These are phyloP conservation scores for Myodes glareolus DNA, from an alignment of 2,113 vertebrate genomes.

Conservation along the genomic window DNA sequence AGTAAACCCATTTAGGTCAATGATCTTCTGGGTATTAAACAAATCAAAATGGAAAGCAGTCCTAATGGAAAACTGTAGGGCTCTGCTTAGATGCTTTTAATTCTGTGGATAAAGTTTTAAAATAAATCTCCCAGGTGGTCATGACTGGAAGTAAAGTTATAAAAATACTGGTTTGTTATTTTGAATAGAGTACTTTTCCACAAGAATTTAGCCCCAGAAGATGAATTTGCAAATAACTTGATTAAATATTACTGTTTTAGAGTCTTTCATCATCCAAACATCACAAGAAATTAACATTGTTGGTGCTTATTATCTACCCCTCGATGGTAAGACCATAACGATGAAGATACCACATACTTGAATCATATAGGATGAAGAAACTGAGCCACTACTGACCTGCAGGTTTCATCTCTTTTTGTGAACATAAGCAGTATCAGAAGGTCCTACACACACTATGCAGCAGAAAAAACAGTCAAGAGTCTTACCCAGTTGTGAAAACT, in stretches of 20 bases:
- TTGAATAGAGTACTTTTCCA: not conserved
- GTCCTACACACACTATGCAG: not conserved
- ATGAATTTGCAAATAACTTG: conserved; percentile 29
- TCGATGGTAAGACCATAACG: not conserved
- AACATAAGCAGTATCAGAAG: not conserved
- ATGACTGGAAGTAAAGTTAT: not conserved
- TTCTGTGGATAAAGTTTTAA: not conserved
- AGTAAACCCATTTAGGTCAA: not conserved
- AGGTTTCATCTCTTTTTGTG: not conserved
- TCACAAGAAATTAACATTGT: not conserved
- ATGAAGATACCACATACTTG: not conserved
- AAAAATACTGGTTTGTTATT: not conserved
- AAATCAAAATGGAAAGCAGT: not conserved
- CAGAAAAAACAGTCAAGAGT: not conserved
- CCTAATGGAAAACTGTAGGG: not conserved
- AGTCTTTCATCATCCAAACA: not conserved
- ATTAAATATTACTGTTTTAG: not conserved
- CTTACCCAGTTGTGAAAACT: not conserved
- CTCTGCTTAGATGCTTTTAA: not conserved
- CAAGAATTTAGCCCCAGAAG: not conserved
- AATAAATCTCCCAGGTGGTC: not conserved
- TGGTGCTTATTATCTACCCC: not conserved
- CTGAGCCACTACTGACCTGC: not conserved
- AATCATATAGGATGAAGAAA: not conserved
- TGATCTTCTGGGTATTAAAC: not conserved